Evolutionary conservation across 2,113 vertebrate genomes (phyloP), one percentile per base, ranked within the genome.

Genomic region (Serilophus lunatus): DNA sequence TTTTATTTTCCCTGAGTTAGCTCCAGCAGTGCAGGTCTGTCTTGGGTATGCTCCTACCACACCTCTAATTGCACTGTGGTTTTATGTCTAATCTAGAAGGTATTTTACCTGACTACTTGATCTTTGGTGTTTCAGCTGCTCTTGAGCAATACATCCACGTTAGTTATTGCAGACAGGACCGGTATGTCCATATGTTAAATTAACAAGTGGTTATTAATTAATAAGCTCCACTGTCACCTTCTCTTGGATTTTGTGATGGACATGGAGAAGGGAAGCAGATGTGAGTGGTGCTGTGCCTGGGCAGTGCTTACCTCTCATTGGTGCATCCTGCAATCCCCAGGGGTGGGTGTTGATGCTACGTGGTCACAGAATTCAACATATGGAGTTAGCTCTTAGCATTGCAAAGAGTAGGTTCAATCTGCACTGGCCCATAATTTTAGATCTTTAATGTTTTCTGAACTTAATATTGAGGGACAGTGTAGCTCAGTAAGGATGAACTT

Each of bases 251-350:
- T 60, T 54, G 53, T 54, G 28, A 28, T 56, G 63, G 38, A 50
- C 8, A 6, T 11, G 22, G 59, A 61, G 64, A 36, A 90, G 28
- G 28, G 50, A 64, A 80, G 20, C 35, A 33, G 26, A 13, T 0
- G 1, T 15, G 49, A 13, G 38, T 35, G 31, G 35, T 45, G 40
- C 56, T 0, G 0, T 38, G 29, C 26, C 33, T 31, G 57, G 29
- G 44, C 26, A 60, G 75, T 35, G 51, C 18, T n/a, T 25, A 6
- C 18, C 40, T 45, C 54, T 24, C 2, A 1, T 17, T 17, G 12
- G 25, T 49, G 38, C 25, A 4, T 26, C 20, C 57, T 54, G 61
- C 0, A 8, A 3, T 68, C 47, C 33, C 5, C 38, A n/a, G 50
- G 69, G 40, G 29, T 0, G 3, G n/a, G 11, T n/a, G n/a, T 35